Conservation (phyloP, 2,113 vertebrate genomes). For the Poicephalus meyeri region DNA sequence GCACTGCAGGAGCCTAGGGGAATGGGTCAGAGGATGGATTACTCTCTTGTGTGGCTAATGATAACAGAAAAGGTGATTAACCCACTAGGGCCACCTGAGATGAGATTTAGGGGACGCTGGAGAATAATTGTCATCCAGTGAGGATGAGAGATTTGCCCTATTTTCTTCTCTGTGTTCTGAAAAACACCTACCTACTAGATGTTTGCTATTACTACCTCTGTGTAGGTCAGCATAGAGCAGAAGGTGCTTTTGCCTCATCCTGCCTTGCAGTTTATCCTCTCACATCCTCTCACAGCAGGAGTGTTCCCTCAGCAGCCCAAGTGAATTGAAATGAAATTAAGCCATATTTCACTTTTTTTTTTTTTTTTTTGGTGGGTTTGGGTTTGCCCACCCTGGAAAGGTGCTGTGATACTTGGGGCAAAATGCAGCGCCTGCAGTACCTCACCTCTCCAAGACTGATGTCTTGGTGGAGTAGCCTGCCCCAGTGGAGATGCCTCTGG, state of each 20-base stretch:
- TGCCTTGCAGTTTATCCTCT: not conserved
- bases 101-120: not conserved
- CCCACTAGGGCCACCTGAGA: not conserved
- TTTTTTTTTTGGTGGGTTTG: not conserved
- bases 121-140: not conserved
- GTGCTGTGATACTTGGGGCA: not conserved
- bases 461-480: not conserved
- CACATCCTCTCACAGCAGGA: not conserved
- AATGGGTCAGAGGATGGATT: not conserved
- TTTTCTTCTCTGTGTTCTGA: not conserved
- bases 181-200: not conserved
- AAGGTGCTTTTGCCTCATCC: not conserved
- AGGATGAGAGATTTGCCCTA: not conserved
- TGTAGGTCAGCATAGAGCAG: not conserved
- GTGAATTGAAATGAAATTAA: not conserved
- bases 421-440: not conserved
- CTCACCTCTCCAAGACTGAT: rapidly evolving
- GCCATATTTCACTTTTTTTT: not conserved
- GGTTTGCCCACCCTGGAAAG: not conserved
- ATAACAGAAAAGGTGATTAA: slow-evolving; percentile 37
- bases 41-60: not conserved
- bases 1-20: not conserved
- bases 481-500: not conserved
- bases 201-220: not conserved
- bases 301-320: not conserved